Conservation (phyloP, 2,797 vertebrate genomes). For the Peromyscus aztecus region DNA sequence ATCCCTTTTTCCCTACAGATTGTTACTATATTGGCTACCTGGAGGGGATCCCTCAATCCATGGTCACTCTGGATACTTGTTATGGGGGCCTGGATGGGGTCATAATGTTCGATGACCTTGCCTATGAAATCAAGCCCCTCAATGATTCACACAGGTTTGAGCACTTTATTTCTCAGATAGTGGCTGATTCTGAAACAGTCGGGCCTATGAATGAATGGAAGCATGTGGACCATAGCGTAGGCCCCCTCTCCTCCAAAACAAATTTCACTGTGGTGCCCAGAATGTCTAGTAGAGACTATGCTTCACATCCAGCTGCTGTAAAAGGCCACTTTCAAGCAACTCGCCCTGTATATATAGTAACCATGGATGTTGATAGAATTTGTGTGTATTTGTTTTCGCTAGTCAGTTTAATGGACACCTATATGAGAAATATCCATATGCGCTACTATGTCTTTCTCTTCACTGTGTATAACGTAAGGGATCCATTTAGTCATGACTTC, state of each 20-base stretch:
- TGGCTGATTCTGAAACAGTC: not conserved
- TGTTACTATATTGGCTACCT: slow-evolving; percentile 84
- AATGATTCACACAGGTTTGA: slow-evolving; percentile 60
- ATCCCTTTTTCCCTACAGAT: slow-evolving; percentile 64
- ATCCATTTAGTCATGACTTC: rapidly evolving
- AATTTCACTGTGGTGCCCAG: not conserved
- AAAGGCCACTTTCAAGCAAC: not conserved
- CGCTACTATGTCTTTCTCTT: not conserved
- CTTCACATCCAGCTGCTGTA: rapidly evolving
- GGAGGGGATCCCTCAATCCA: slow-evolving; percentile 76
- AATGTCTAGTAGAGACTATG: not conserved
- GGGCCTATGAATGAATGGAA: rapidly evolving
- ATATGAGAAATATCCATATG: rapidly evolving
- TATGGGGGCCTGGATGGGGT: slow-evolving; percentile 76
- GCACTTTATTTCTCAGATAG: slow-evolving; percentile 82
- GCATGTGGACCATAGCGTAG: rapidly evolving
- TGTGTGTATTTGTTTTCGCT: not conserved
- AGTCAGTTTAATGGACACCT: not conserved
- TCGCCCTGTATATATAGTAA: no score
- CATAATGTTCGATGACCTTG: slow-evolving; percentile 77
- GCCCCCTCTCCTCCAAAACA: not conserved
- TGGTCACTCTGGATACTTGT: slow-evolving; percentile 81
- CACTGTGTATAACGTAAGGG: rapidly evolving
- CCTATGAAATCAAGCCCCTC: slow-evolving; percentile 84
- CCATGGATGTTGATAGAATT: no score